phyloP scores from a whole-genome alignment of 2,113 vertebrate genomes.

The Oryctolagus cuniculus region mOryCun1.1 NC_091441.1:28068001-28068500 shows the following conservation, averaged over 20 bases:
- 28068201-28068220: rapidly evolving
- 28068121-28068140: neutral
- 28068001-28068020: neutral
- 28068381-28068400: too few species aligned
- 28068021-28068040: neutral
- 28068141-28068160: too few species aligned
- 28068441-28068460: neutral
- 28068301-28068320: neutral
- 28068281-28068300: neutral
- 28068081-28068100: neutral
- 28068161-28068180: neutral
- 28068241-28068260: neutral
- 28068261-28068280: neutral
- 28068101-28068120: neutral
- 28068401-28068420: neutral
- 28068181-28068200: neutral
- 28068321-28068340: rapidly evolving
- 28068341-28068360: neutral
- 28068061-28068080: neutral
- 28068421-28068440: neutral
- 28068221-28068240: neutral
- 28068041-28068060: neutral
- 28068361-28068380: neutral
- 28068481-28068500: too few species aligned
- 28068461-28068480: neutral